Conservation (phyloP, 2,888 invertebrate genomes). For the Poecilobothrus nobilitatus region DNA sequence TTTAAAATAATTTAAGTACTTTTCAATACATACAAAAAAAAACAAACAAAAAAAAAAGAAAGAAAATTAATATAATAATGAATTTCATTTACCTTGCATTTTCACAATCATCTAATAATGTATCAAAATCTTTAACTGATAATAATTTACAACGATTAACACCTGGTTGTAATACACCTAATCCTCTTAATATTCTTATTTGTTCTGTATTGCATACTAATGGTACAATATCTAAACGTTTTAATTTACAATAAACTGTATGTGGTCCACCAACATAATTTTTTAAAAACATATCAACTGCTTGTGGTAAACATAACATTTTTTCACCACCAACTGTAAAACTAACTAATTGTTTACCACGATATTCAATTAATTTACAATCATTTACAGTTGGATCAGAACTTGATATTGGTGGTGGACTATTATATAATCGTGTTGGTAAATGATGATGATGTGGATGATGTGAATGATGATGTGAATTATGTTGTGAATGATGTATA, state of each 20-base stretch:
- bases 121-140: slow-evolving; percentile 98
- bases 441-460: slow-evolving; percentile 25
- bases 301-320: slow-evolving; percentile 96
- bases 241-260: slow-evolving; percentile 98
- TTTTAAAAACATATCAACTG: slow-evolving; percentile 97
- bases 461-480: slow-evolving; percentile 47
- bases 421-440: slow-evolving; percentile 77
- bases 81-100: slow-evolving; percentile 86
- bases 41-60: too few species aligned
- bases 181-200: slow-evolving; percentile 93
- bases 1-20: too few species aligned
- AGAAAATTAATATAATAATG: too few species aligned
- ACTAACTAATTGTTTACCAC: slow-evolving; percentile 94
- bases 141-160: slow-evolving; percentile 99
- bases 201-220: slow-evolving; percentile 99
- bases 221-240: slow-evolving; percentile 96
- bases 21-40: too few species aligned
- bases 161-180: slow-evolving; percentile 99
- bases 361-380: slow-evolving; percentile 94
- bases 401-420: slow-evolving; percentile 84
- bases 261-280: slow-evolving; percentile 98
- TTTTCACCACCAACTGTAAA: slow-evolving; percentile 95
- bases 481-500: slow-evolving; percentile 61
- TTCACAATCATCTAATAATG: slow-evolving; percentile 98
- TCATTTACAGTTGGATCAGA: slow-evolving; percentile 92